Evolutionary conservation across 2,797 vertebrate species (phyloP), one percentile per base, ranked within the genome.

Genomic region (Holocentrus rufus): DNA sequence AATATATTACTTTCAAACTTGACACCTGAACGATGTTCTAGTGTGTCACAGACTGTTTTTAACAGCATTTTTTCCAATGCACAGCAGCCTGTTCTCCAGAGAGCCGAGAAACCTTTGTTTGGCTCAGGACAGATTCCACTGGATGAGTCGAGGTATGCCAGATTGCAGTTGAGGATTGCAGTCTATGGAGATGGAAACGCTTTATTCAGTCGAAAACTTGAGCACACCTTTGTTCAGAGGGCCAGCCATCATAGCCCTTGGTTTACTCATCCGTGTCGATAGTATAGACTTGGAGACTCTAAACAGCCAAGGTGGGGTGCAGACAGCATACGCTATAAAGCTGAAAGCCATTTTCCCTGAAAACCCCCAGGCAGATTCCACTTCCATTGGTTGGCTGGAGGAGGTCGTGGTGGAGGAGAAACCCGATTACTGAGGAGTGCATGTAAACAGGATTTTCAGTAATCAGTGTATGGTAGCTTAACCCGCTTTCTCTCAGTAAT

Each of bases 201-300:
- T 74, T 4, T 71, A 61, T 27, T 20, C 76, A 25, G 58, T 77
- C 30, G 56, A 72, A 8, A 56, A 75, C 17, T 23, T 82, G 47
- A 64, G 68, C n/a, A 78, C 23, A 9, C 64, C 69, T 1, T 67
- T 68, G 56, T 58, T 74, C 11, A 54, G 70, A 31, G 36, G 39
- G 44, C 46, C 67, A 27, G 67, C 49, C 20, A 77, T 62, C 4
- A 1, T 17, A 27, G 69, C 49, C 64, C 46, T 77, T 5, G 50
- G 44, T 22, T 57, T 73, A 11, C 13, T 83, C 13, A 15, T 56
- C 30, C 14, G 30, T 6, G 30, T 74, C 1, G 25, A 76, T 17
- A 57, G 49, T 22, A 60, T 72, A 7, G 31, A 52, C 7, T 69
- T 59, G 2, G 57, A 72, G 20, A 66, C 55, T 20, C 7, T 73